Conservation (phyloP, 2,113 vertebrate species). For the Hippoglossus stenolepis region DNA sequence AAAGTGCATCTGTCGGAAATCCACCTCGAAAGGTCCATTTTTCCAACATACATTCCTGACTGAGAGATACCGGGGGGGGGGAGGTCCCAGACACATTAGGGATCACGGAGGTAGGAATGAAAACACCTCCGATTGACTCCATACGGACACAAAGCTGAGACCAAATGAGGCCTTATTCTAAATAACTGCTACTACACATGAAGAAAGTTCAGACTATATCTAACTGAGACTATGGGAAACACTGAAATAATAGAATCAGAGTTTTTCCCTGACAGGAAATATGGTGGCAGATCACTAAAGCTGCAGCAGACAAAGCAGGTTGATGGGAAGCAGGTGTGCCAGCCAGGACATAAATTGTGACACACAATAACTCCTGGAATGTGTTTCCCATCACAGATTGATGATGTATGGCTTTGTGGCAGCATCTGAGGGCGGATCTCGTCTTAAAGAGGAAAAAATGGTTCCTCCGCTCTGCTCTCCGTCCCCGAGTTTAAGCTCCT, state of each 20-base stretch:
- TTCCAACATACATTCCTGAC: too few relatives aligned
- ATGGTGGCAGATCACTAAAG: conserved; percentile 6
- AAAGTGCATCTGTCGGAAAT: too few relatives aligned
- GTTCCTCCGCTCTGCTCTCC: neutral
- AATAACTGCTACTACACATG: neutral
- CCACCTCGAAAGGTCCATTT: too few relatives aligned
- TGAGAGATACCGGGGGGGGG: too few relatives aligned
- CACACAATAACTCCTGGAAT: conserved; percentile 25
- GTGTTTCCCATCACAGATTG: conserved; percentile 20
- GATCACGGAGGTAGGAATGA: too few relatives aligned
- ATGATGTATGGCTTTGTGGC: conserved; percentile 9
- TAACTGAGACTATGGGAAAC: neutral
- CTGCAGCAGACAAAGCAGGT: neutral
- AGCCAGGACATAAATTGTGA: conserved; percentile 2
- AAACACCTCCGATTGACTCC: too few relatives aligned
- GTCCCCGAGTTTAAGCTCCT: conserved; percentile 2
- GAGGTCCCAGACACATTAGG: too few relatives aligned
- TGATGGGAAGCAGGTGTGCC: neutral
- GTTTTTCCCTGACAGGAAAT: conserved; percentile 13
- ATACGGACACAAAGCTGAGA: too few relatives aligned
- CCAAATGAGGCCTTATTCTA: too few relatives aligned
- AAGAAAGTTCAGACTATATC: neutral
- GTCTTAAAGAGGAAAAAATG: neutral
- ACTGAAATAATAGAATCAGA: neutral
- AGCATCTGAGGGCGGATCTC: conserved; percentile 2